Percentiles rank a stretch among this genome's conserved stretches.
These are phyloP conservation scores for Oxytorus armatus DNA, from an alignment of 2,888 invertebrate species.

Conservation along the genomic window DNA sequence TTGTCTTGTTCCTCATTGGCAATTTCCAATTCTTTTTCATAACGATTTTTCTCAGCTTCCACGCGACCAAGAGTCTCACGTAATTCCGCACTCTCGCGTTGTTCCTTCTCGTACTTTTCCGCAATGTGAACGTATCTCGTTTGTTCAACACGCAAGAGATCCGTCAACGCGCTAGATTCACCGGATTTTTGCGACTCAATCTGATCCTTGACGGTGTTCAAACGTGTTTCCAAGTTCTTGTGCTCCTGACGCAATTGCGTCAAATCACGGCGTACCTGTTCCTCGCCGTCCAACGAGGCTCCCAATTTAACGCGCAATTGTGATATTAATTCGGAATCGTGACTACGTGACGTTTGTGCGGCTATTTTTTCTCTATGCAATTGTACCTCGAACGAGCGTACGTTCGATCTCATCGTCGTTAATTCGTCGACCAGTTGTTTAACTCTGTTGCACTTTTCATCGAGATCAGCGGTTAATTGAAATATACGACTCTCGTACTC, in stretches of 20 bases:
- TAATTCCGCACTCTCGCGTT: slow-evolving; percentile 81
- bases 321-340: slow-evolving; percentile 79
- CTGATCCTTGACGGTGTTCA: slow-evolving; percentile 74
- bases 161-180: slow-evolving; percentile 59
- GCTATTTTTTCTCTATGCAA: slow-evolving; percentile 77
- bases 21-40: slow-evolving; percentile 85
- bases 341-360: slow-evolving; percentile 72
- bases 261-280: slow-evolving; percentile 87
- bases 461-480: slow-evolving; percentile 78
- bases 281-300: slow-evolving; percentile 88
- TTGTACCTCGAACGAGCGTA: slow-evolving; percentile 77
- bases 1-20: slow-evolving; percentile 85
- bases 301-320: slow-evolving; percentile 85
- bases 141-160: slow-evolving; percentile 73
- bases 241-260: slow-evolving; percentile 86
- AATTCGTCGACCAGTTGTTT: slow-evolving; percentile 78
- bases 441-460: slow-evolving; percentile 77
- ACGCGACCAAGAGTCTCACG: slow-evolving; percentile 84
- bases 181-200: slow-evolving; percentile 70
- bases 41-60: slow-evolving; percentile 84
- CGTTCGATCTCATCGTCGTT: slow-evolving; percentile 74
- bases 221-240: slow-evolving; percentile 84
- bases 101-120: slow-evolving; percentile 75
- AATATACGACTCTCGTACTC: slow-evolving; percentile 81
- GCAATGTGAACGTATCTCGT: slow-evolving; percentile 72